Evolutionary conservation across 2,888 invertebrate species (phyloP).

Genomic region (Ichneumoninae sp.): DNA sequence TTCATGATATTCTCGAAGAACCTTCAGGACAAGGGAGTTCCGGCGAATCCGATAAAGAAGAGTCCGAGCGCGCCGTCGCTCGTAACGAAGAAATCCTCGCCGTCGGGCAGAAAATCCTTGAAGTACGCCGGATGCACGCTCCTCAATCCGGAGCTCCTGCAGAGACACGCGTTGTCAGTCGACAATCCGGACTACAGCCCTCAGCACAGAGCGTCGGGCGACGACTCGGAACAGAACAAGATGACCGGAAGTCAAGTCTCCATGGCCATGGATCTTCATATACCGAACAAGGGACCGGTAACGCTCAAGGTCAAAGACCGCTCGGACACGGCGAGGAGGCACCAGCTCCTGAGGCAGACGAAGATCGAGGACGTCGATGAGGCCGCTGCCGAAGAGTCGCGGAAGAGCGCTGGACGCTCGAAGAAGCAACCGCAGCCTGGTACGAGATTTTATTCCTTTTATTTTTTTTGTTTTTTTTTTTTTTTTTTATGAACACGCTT

Average conservation of each 20-base stretch:
- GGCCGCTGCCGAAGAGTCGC: slow-evolving; percentile 74
- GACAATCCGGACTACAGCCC: slow-evolving; percentile 88
- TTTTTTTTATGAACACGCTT: neutral
- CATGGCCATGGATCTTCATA: slow-evolving; percentile 91
- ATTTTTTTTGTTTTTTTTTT: no score
- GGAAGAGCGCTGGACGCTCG: slow-evolving; percentile 62
- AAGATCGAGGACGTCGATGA: slow-evolving; percentile 90
- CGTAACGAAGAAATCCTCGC: slow-evolving; percentile 81
- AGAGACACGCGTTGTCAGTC: slow-evolving; percentile 93
- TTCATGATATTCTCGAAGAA: slow-evolving; percentile 82
- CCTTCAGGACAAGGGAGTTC: slow-evolving; percentile 76
- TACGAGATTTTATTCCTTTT: slow-evolving; percentile 21
- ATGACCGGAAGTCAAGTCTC: slow-evolving; percentile 89
- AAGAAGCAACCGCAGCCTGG: slow-evolving; percentile 63
- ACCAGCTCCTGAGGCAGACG: slow-evolving; percentile 91
- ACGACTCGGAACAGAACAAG: slow-evolving; percentile 86
- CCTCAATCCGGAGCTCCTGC: slow-evolving; percentile 88
- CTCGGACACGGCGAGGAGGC: slow-evolving; percentile 89
- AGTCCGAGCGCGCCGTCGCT: slow-evolving; percentile 88
- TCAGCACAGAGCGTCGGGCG: slow-evolving; percentile 77
- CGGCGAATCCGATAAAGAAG: slow-evolving; percentile 82
- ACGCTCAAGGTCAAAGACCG: slow-evolving; percentile 88
- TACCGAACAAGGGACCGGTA: slow-evolving; percentile 87
- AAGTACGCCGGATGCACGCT: slow-evolving; percentile 86
- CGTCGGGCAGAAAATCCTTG: slow-evolving; percentile 75